phyloP scores from a whole-genome alignment of 2,113 vertebrate genomes.

The Embiotoca jacksoni region DNA sequence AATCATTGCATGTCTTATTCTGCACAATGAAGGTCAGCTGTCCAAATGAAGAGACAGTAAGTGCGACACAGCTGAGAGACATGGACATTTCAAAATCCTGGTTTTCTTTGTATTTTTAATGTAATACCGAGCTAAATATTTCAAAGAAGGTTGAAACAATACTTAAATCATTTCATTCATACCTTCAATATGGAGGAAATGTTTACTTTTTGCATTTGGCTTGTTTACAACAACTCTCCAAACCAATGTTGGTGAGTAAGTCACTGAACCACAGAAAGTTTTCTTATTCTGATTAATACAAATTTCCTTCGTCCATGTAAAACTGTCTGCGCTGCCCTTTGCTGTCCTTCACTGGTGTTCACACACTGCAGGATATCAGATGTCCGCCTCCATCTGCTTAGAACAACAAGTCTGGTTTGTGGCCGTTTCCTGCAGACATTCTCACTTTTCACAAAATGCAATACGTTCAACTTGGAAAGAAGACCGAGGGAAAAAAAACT shows the following conservation, averaged over 20 bases:
- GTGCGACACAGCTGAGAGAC: background rate
- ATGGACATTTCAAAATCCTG: background rate
- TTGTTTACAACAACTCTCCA: background rate
- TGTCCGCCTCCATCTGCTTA: slow-evolving; percentile 56
- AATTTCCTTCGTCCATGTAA: slow-evolving; percentile 2
- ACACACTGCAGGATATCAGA: slow-evolving; percentile 57
- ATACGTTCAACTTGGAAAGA: background rate
- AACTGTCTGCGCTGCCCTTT: slow-evolving; percentile 7
- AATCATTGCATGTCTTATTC: background rate
- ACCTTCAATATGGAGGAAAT: background rate
- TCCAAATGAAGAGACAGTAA: background rate
- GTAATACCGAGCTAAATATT: background rate
- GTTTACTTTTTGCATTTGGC: background rate
- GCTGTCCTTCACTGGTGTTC: slow-evolving; percentile 35
- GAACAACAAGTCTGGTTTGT: slow-evolving; percentile 50
- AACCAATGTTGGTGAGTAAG: background rate
- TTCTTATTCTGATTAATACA: background rate
- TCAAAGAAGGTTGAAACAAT: background rate
- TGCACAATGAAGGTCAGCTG: background rate
- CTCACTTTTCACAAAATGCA: slow-evolving; percentile 8
- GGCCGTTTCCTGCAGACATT: slow-evolving; percentile 47
- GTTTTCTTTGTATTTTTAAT: no score
- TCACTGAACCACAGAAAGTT: background rate
- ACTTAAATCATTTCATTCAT: background rate
- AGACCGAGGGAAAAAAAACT: background rate